phyloP scores from a whole-genome alignment of 64 coral and sea anemone species.

The Pachyseris speciosa region DNA sequence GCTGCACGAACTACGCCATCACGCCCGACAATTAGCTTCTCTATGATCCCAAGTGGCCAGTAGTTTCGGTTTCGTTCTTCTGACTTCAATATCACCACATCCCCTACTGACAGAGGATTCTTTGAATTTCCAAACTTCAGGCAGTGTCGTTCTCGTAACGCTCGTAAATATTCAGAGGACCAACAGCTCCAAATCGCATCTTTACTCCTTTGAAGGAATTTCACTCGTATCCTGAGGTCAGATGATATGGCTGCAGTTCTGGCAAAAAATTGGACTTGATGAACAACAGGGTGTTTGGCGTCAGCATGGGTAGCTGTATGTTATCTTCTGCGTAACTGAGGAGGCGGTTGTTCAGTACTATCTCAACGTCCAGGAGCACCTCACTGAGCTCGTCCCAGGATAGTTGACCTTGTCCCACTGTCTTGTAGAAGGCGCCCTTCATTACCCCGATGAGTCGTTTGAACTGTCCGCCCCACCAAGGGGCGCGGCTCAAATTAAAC shows the following conservation, averaged over 20 bases:
- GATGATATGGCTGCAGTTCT: not conserved
- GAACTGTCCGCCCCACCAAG: too few species aligned
- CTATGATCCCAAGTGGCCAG: slow-evolving; percentile 4
- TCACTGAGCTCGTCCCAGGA: too few species aligned
- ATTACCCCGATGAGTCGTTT: slow-evolving; percentile 23
- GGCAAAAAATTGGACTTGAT: slow-evolving; percentile 2
- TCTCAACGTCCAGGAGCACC: slow-evolving; percentile 6
- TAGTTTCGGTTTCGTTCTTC: not conserved
- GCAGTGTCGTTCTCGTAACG: slow-evolving; percentile 27
- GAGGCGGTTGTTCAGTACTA: slow-evolving; percentile 11
- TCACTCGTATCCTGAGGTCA: slow-evolving; percentile 30
- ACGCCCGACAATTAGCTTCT: slow-evolving; percentile 1
- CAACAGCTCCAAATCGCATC: slow-evolving; percentile 15
- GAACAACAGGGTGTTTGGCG: slow-evolving; percentile 28
- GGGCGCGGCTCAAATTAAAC: too few species aligned
- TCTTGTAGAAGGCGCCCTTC: slow-evolving; percentile 32
- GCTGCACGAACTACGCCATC: slow-evolving; percentile 15
- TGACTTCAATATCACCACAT: slow-evolving; percentile 22
- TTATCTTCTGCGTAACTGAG: slow-evolving; percentile 38
- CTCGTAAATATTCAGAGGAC: slow-evolving; percentile 5
- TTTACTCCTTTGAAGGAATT: slow-evolving; percentile 37
- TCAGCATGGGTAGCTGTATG: slow-evolving; percentile 29
- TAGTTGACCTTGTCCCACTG: slow-evolving; percentile 15
- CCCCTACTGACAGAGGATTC: not conserved
- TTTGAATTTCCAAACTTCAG: slow-evolving; percentile 17